These are phyloP conservation scores for Chromis chromis DNA, from an alignment of 2,797 vertebrate species.

Conservation along the genomic window DNA sequence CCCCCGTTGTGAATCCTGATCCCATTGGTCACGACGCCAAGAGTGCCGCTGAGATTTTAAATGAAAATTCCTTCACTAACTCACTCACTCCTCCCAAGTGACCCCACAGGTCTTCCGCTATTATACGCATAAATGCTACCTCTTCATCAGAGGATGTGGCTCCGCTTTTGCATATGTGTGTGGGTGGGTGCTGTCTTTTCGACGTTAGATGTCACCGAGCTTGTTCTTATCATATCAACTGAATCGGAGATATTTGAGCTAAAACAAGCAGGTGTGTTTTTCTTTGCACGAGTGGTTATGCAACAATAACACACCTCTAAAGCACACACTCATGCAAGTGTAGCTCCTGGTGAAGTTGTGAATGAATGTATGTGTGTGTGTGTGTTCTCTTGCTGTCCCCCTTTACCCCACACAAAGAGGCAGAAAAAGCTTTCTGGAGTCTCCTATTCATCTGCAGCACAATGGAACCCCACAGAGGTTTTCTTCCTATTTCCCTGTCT, in stretches of 20 bases:
- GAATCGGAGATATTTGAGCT: slow-evolving; percentile 17
- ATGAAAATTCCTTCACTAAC: slow-evolving; percentile 81
- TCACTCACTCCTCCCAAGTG: slow-evolving; percentile 66
- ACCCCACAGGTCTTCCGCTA: slow-evolving; percentile 71
- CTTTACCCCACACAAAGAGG: slow-evolving; percentile 79
- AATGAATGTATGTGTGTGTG: slow-evolving; percentile 57
- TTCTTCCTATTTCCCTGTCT: slow-evolving; percentile 84
- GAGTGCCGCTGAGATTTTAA: slow-evolving; percentile 78
- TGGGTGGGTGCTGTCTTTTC: slow-evolving; percentile 40
- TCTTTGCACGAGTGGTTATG: slow-evolving; percentile 36
- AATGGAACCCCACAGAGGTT: slow-evolving; percentile 88
- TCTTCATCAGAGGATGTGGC: slow-evolving; percentile 62
- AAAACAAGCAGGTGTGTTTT: slow-evolving; percentile 49
- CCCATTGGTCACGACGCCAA: slow-evolving; percentile 79
- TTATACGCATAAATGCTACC: slow-evolving; percentile 58
- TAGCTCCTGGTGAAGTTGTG: slow-evolving; percentile 51
- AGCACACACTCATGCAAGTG: slow-evolving; percentile 10
- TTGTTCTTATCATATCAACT: slow-evolving; percentile 49
- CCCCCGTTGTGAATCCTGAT: slow-evolving; percentile 76
- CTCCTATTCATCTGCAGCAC: slow-evolving; percentile 84
- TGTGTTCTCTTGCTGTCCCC: slow-evolving; percentile 64
- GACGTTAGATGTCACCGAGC: slow-evolving; percentile 53
- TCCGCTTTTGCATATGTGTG: slow-evolving; percentile 39
- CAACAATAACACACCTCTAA: slow-evolving; percentile 44
- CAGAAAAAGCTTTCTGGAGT: slow-evolving; percentile 81